These are phyloP conservation scores for Oxyruncus cristatus DNA, from an alignment of 2,113 vertebrate species.

Conservation along the genomic window DNA sequence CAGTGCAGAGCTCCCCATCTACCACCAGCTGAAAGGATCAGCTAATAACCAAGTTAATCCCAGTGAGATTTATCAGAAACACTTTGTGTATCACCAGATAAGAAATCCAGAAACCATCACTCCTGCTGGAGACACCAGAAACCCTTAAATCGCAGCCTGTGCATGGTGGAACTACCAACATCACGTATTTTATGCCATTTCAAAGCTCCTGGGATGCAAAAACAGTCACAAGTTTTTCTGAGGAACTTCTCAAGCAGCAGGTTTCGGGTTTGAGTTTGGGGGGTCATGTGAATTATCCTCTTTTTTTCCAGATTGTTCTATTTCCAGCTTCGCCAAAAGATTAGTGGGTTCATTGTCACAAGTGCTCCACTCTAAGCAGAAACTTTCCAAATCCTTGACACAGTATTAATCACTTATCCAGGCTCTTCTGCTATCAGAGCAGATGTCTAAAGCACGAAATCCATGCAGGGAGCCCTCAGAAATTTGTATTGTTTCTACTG, in stretches of 20 bases:
- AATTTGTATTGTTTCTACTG: slow-evolving; percentile 8
- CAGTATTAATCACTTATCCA: neutral
- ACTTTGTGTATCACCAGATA: fast-evolving
- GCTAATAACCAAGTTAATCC: neutral
- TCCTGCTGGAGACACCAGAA: neutral
- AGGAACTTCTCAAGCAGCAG: neutral
- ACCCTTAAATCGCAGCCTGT: neutral
- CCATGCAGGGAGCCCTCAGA: slow-evolving; percentile 15
- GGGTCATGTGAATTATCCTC: neutral
- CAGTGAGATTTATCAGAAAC: neutral
- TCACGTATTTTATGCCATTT: neutral
- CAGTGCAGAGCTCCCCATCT: neutral
- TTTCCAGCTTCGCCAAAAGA: neutral
- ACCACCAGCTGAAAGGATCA: neutral
- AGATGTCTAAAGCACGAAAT: slow-evolving; percentile 17
- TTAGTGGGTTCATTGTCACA: neutral
- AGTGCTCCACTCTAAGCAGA: neutral
- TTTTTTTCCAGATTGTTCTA: neutral
- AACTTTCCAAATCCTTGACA: slow-evolving; percentile 30
- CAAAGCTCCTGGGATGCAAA: neutral
- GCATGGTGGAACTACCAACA: fast-evolving
- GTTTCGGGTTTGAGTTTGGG: neutral
- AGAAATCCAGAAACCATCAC: neutral
- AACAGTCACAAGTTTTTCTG: neutral
- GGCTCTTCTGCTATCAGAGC: neutral